Percentiles rank a stretch among this genome's conserved stretches.
Evolutionary conservation across 2,888 invertebrate species (phyloP).

Genomic region (Noctua pronuba): DNA sequence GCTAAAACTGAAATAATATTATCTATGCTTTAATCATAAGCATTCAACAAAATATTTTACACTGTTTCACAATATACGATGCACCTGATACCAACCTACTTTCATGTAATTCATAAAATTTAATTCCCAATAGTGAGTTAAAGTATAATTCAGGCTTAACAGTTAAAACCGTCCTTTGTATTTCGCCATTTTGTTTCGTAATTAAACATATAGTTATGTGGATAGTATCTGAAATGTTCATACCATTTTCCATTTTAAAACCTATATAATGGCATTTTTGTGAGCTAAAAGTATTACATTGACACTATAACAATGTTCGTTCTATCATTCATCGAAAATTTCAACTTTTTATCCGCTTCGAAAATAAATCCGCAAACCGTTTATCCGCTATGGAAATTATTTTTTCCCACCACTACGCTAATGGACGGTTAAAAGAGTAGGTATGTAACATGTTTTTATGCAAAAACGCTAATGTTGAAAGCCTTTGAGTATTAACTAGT

Average conservation of each 20-base stretch:
- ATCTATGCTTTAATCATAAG: not conserved
- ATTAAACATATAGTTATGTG: not conserved
- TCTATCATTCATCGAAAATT: not conserved
- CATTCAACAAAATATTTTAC: not conserved
- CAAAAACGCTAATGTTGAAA: slow-evolving; percentile 71
- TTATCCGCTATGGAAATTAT: slow-evolving; percentile 37
- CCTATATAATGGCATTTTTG: not conserved
- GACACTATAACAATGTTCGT: not conserved
- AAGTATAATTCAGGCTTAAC: slow-evolving; percentile 3
- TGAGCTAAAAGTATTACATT: not conserved
- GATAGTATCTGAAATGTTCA: not conserved
- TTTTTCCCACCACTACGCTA: slow-evolving; percentile 46
- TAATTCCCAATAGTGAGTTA: not conserved
- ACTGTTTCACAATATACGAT: not conserved
- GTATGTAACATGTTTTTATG: slow-evolving; percentile 67
- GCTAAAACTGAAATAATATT: not conserved
- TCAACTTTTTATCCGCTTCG: not conserved
- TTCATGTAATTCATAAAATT: not conserved
- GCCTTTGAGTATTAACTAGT: slow-evolving; percentile 59
- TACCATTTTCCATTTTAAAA: not conserved
- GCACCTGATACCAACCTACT: not conserved
- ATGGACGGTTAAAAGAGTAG: slow-evolving; percentile 59
- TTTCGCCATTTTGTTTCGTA: not conserved
- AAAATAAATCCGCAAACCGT: not conserved
- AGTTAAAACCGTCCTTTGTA: not conserved